Conservation (phyloP, 2,113 vertebrate genomes). For the Ploceus nigricollis region DNA sequence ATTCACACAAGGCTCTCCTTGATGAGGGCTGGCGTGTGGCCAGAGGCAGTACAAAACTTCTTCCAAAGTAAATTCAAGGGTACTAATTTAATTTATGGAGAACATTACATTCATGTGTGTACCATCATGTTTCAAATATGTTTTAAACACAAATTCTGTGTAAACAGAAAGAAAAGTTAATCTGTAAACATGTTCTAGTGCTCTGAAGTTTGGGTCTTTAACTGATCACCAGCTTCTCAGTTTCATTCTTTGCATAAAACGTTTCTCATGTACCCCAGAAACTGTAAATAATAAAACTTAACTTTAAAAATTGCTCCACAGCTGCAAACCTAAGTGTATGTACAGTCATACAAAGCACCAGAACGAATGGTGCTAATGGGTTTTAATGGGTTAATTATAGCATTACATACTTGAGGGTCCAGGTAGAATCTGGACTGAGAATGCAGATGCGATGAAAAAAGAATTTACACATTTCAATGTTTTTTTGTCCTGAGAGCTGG, state of each 20-base stretch:
- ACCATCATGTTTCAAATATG: not conserved
- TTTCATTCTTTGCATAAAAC: not conserved
- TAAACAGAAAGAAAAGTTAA: not conserved
- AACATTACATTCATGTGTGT: not conserved
- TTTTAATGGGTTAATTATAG: not conserved
- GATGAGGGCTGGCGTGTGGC: fast-evolving
- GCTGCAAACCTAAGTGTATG: not conserved
- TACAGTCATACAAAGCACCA: not conserved
- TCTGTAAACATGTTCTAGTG: not conserved
- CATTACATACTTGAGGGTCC: not conserved
- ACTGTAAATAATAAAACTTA: not conserved
- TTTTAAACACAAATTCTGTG: not conserved
- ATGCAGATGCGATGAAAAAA: slow-evolving; percentile 47
- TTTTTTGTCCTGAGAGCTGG: slow-evolving; percentile 64
- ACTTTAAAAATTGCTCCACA: not conserved
- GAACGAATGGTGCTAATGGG: not conserved
- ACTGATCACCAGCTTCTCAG: not conserved
- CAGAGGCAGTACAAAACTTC: not conserved
- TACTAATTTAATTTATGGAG: not conserved
- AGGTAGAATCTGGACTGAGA: not conserved
- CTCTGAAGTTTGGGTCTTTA: not conserved
- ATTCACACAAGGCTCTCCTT: not conserved
- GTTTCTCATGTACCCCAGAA: not conserved
- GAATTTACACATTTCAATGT: slow-evolving; percentile 57
- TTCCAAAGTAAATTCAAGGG: slow-evolving; percentile 7